A percentile compares a stretch with the other conserved stretches of the same genome.
Conservation (phyloP, 2,113 vertebrate genomes). For the Sceloporus tristichus region DNA sequence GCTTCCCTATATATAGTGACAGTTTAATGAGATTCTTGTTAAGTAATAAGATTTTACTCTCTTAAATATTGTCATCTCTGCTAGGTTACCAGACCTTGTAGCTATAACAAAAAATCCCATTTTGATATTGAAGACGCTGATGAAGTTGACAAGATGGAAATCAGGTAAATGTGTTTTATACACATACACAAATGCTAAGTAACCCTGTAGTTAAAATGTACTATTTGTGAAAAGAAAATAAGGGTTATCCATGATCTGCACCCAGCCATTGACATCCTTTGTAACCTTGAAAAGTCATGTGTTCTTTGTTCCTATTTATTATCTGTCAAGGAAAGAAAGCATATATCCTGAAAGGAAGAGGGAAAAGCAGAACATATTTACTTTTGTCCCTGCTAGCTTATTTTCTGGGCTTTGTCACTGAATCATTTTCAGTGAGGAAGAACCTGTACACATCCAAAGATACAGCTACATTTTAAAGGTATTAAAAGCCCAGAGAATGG, state of each 20-base stretch:
- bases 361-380: too few relatives aligned
- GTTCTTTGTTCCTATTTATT: neutral
- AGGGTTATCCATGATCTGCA: neutral
- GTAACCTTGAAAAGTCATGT: neutral
- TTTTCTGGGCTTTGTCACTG: neutral
- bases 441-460: neutral
- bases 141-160: constrained; percentile 95
- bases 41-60: neutral
- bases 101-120: constrained; percentile 93
- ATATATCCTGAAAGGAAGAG: neutral
- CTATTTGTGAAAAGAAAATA: neutral
- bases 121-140: constrained; percentile 97
- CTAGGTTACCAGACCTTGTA: constrained; percentile 93
- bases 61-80: constrained; percentile 30
- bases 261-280: neutral
- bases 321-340: neutral
- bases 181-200: too few relatives aligned
- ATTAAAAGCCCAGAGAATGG: neutral
- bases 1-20: constrained; percentile 16
- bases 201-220: neutral
- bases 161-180: constrained; percentile 82
- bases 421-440: neutral
- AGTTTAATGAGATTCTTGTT: constrained; percentile 8
- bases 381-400: neutral
- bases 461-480: neutral